These are phyloP conservation scores for Callospermophilus lateralis DNA, from an alignment of 2,113 vertebrate genomes.

Conservation along the genomic window DNA sequence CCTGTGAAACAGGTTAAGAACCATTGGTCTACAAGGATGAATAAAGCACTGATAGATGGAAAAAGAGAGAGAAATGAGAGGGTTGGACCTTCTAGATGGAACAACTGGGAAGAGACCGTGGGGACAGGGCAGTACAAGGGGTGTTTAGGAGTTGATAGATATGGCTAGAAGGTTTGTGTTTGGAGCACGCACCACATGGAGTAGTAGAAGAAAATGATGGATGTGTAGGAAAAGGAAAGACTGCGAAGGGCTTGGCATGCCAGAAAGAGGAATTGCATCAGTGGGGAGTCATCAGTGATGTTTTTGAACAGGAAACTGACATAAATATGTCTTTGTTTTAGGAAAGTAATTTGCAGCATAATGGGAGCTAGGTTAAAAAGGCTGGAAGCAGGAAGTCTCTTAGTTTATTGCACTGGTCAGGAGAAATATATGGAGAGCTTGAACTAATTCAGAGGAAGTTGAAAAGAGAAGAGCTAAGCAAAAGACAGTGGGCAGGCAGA, in stretches of 20 bases:
- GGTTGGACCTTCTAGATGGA: not conserved
- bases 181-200: rapidly evolving
- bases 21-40: not conserved
- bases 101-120: not conserved
- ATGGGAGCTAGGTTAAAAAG: conserved; percentile 36
- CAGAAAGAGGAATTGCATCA: conserved; percentile 21
- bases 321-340: conserved; percentile 61
- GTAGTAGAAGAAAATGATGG: not conserved
- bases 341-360: conserved; percentile 58
- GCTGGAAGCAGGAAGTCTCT: conserved; percentile 24
- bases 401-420: conserved; percentile 44
- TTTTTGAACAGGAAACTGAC: conserved; percentile 40
- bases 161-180: not conserved
- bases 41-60: not conserved
- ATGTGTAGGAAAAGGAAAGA: not conserved
- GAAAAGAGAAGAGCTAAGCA: conserved; percentile 48
- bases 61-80: not conserved
- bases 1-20: conserved; percentile 18
- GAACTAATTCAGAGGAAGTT: conserved; percentile 8
- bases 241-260: not conserved
- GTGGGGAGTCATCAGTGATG: not conserved
- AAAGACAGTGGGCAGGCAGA: not conserved
- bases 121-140: not conserved
- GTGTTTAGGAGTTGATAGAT: not conserved
- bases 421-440: conserved; percentile 52